Conservation (phyloP, 2,888 invertebrate genomes). For the Hoplodrina blanda region DNA sequence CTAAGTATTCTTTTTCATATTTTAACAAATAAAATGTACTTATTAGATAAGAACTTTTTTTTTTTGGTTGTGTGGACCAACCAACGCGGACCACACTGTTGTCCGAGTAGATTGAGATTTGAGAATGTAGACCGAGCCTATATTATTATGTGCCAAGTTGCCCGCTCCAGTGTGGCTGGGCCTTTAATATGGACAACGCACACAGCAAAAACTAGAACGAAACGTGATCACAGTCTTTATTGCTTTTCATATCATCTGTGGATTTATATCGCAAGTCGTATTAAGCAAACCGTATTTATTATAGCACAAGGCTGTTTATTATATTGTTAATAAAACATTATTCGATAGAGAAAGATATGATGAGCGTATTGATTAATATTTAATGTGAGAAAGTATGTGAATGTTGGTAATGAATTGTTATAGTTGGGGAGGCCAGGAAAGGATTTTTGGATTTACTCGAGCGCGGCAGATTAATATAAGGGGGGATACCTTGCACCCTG, state of each 20-base stretch:
- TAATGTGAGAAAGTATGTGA: background rate
- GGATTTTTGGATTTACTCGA: too few relatives aligned
- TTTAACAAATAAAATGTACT: too few relatives aligned
- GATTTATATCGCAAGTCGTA: slow-evolving; percentile 34
- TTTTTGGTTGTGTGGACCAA: too few relatives aligned
- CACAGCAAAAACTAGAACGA: slow-evolving; percentile 65
- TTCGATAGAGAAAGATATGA: slow-evolving; percentile 14
- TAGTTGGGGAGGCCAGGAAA: too few relatives aligned
- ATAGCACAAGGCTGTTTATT: slow-evolving; percentile 27
- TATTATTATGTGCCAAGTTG: background rate
- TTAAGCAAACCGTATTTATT: slow-evolving; percentile 37
- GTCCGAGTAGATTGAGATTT: too few relatives aligned
- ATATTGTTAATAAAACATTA: slow-evolving; percentile 45
- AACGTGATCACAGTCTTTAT: slow-evolving; percentile 75
- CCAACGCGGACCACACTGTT: too few relatives aligned
- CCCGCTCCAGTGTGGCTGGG: background rate
- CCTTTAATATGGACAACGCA: slow-evolving; percentile 62
- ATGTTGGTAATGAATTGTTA: background rate
- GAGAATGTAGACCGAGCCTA: too few relatives aligned
- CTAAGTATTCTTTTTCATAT: too few relatives aligned
- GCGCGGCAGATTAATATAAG: too few relatives aligned
- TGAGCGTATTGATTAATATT: slow-evolving; percentile 16
- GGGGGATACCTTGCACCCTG: too few relatives aligned
- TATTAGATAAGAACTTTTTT: too few relatives aligned
- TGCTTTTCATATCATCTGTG: slow-evolving; percentile 66